These are phyloP conservation scores for Campoletis raptor DNA, from an alignment of 2,888 invertebrate genomes.

Conservation along the genomic window DNA sequence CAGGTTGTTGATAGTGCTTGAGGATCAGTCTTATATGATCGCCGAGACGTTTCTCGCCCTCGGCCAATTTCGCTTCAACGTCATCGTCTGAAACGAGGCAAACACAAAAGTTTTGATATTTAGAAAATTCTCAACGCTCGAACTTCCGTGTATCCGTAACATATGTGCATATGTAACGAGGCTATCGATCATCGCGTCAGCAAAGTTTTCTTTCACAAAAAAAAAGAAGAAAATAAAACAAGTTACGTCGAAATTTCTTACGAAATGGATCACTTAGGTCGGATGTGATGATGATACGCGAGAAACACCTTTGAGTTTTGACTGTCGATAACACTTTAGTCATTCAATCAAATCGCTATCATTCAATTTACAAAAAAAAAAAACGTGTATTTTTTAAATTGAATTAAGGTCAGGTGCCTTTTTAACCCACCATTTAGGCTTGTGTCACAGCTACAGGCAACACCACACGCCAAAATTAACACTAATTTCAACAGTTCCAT, in stretches of 20 bases:
- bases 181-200: background rate
- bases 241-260: background rate
- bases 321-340: background rate
- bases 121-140: background rate
- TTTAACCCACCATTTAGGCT: conserved; percentile 57
- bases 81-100: conserved; percentile 74
- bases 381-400: background rate
- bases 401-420: background rate
- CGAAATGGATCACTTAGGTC: background rate
- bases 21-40: conserved; percentile 90
- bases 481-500: conserved; percentile 67
- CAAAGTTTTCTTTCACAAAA: background rate
- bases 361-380: background rate
- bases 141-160: background rate
- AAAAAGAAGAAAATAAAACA: background rate
- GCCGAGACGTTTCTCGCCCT: conserved; percentile 89
- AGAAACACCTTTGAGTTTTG: background rate
- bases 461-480: conserved; percentile 61
- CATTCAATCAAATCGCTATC: background rate
- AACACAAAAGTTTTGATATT: background rate
- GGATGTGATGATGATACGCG: background rate
- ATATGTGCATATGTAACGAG: conserved; percentile 7
- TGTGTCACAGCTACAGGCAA: conserved; percentile 58
- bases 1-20: conserved; percentile 92
- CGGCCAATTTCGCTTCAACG: conserved; percentile 77